Percentiles rank a stretch among this genome's conserved stretches.
Conservation (phyloP, 2,888 invertebrate species). For the Hemaris fuciformis region DNA sequence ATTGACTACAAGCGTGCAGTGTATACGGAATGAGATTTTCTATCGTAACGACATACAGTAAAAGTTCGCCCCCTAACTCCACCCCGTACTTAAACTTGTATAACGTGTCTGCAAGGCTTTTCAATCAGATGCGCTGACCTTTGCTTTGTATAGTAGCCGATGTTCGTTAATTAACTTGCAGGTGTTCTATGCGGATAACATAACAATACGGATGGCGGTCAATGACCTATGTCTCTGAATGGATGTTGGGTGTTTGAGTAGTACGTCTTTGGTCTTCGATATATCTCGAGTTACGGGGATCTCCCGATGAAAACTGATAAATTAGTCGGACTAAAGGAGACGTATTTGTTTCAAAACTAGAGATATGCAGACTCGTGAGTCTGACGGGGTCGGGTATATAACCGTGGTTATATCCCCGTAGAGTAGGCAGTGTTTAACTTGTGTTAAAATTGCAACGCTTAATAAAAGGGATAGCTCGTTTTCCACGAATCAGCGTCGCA, state of each 20-base stretch:
- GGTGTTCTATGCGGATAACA: slow-evolving; percentile 8
- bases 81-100: slow-evolving; percentile 56
- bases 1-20: slow-evolving; percentile 27
- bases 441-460: no score
- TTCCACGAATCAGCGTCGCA: no score
- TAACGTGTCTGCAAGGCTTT: slow-evolving; percentile 69
- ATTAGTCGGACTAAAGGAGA: neutral
- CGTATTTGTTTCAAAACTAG: neutral
- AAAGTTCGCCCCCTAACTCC: slow-evolving; percentile 35
- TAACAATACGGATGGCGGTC: neutral
- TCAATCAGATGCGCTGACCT: slow-evolving; percentile 58
- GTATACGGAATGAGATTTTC: slow-evolving; percentile 17
- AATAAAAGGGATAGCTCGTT: no score
- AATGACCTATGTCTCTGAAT: neutral
- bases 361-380: no score
- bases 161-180: slow-evolving; percentile 11
- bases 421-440: no score
- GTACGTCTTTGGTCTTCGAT: neutral
- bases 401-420: no score
- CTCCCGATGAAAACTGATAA: neutral
- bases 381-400: no score
- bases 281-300: neutral
- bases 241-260: neutral
- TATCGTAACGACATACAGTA: slow-evolving; percentile 3
- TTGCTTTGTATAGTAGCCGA: slow-evolving; percentile 20